Evolutionary conservation across 1,140 invertebrate species (phyloP), one percentile per base, ranked within the genome.

Genomic region (Antheraea pernyi): DNA sequence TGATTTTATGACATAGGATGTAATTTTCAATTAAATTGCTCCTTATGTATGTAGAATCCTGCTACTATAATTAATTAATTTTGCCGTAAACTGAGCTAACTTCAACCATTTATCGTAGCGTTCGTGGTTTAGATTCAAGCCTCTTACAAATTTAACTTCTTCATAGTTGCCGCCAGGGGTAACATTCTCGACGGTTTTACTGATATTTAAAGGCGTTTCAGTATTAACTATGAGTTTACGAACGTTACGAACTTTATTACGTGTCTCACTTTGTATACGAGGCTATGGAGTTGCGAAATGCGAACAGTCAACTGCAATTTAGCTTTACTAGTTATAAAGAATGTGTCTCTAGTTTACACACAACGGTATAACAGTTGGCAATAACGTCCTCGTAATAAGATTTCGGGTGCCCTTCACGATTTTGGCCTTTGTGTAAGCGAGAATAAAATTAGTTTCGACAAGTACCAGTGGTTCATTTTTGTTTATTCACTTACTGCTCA

Each of bases 391-490:
- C 11, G 46, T 48, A 48, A 48, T 48, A 13, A 48, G 46, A 48
- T 48, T 48, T 48, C 46, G 46, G 46, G 13, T 48, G 7, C 46
- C 11, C 46, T 48, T 48, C 46, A 48, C 46, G 46, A 48, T 48
- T 13, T 48, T 11, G 11, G 3, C 46, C 46, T 48, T 48, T 48
- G 46, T 48, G 7, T 48, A 13, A 48, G 46, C 46, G 46, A 13
- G 46, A 48, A 48, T 48, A n/a, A 48, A 48, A 48, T 48, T 48
- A 48, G 46, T 48, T n/a, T n/a, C n/a, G n/a, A n/a, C n/a, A n/a
- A n/a, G n/a, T n/a, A n/a, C n/a, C n/a, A n/a, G n/a, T n/a, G n/a
- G n/a, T 53, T 53, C 39, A 42, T 1, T 30, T 30, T 30, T 30
- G 22, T 30, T 30, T 30, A 30, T 30, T 30, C 22, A 30, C 22